Percentiles rank a stretch among this genome's conserved stretches.
These are phyloP conservation scores for Siniperca chuatsi DNA, from an alignment of 2,113 vertebrate species.

Conservation along the genomic window DNA sequence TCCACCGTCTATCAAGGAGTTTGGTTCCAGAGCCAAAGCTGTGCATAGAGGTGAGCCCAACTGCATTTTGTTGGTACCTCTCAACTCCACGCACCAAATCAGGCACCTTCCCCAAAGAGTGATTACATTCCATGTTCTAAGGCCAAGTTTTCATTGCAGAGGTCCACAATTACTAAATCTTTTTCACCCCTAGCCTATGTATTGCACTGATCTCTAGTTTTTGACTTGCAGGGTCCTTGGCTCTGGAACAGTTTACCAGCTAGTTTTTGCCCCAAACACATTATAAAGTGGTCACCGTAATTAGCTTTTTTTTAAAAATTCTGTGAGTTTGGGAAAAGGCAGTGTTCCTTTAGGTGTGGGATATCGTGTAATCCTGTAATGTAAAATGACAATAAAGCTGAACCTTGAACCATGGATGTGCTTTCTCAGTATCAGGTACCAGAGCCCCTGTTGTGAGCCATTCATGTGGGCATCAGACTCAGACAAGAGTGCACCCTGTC, in stretches of 20 bases:
- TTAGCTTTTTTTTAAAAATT: neutral
- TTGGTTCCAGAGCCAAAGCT: constrained; percentile 40
- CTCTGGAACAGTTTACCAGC: constrained; percentile 38
- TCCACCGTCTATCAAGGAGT: constrained; percentile 43
- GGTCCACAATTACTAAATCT: neutral
- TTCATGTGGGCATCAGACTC: constrained; percentile 5
- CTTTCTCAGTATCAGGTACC: neutral
- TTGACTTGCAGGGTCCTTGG: constrained; percentile 29
- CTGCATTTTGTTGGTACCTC: constrained; percentile 47
- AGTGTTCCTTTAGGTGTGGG: neutral
- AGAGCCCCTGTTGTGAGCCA: neutral
- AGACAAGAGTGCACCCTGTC: neutral
- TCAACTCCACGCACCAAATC: constrained; percentile 31
- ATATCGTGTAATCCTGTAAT: no score
- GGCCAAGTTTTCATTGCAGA: neutral
- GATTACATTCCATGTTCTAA: neutral
- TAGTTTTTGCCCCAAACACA: neutral
- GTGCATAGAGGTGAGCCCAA: constrained; percentile 47
- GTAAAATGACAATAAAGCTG: no score
- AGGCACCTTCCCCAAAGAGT: constrained; percentile 9
- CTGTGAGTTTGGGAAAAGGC: neutral
- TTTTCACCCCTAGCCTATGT: neutral
- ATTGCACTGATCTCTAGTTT: constrained; percentile 17
- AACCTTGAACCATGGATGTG: neutral
- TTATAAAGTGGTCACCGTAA: neutral